Conservation (phyloP, 1,140 invertebrate genomes). For the Eufriesea mexicana region DNA sequence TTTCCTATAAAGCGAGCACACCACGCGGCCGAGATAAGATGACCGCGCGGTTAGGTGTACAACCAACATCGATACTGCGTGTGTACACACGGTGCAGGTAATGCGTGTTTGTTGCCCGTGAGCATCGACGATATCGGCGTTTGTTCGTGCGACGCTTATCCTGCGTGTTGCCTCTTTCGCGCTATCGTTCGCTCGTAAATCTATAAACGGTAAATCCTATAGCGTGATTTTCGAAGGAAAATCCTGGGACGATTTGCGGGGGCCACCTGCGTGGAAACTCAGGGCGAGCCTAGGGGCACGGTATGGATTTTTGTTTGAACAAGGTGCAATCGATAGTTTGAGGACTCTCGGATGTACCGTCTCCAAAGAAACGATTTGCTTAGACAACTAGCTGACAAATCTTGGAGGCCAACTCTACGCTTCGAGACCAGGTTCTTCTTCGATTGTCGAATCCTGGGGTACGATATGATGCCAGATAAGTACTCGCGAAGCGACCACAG, state of each 20-base stretch:
- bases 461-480: too few species aligned
- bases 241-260: neutral
- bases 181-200: constrained; percentile 67
- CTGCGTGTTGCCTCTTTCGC: constrained; percentile 47
- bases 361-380: neutral
- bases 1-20: constrained; percentile 70
- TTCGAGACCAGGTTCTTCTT: neutral
- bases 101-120: constrained; percentile 61
- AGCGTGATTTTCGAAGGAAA: constrained; percentile 67
- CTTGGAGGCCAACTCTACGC: neutral
- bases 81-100: constrained; percentile 56
- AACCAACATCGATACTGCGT: constrained; percentile 47
- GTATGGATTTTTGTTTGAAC: neutral
- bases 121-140: constrained; percentile 68
- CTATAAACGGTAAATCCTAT: constrained; percentile 68
- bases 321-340: neutral
- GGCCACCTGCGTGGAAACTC: neutral
- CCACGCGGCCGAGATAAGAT: constrained; percentile 60
- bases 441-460: too few species aligned
- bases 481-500: too few species aligned
- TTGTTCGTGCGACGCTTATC: constrained; percentile 62
- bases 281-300: neutral
- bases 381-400: neutral
- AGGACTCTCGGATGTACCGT: neutral
- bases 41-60: constrained; percentile 45